phyloP scores from a whole-genome alignment of 2,888 invertebrate species.

The Chloroclysta siterata region DNA sequence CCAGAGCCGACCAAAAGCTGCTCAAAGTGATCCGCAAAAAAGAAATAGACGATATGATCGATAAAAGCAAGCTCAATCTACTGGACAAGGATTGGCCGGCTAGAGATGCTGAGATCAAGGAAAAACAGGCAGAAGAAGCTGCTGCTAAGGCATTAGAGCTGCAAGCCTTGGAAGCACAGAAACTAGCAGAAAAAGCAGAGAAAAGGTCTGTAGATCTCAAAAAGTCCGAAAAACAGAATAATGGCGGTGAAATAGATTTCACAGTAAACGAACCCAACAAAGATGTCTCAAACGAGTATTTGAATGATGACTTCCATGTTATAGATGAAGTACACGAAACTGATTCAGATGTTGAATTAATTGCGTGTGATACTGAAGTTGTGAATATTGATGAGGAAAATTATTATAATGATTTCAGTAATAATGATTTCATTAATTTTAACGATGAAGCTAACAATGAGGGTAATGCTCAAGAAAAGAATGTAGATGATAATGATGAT shows the following conservation, averaged over 20 bases:
- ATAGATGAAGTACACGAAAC: constrained; percentile 36
- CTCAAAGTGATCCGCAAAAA: constrained; percentile 12
- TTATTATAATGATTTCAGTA: no score
- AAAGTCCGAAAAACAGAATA: not conserved
- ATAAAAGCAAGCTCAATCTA: constrained; percentile 24
- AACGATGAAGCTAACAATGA: not conserved
- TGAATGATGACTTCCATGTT: constrained; percentile 32
- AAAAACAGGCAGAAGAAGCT: not conserved
- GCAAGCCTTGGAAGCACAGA: constrained; percentile 1
- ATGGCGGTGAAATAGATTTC: not conserved
- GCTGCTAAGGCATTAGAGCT: not conserved
- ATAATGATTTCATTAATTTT: no score
- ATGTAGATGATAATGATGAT: not conserved
- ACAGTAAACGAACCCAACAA: not conserved
- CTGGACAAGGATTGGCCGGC: constrained; percentile 33
- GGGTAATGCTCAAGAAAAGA: not conserved
- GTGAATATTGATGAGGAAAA: constrained; percentile 7
- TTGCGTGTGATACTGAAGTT: not conserved
- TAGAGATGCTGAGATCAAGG: constrained; percentile 14
- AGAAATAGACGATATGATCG: constrained; percentile 18
- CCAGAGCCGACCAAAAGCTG: constrained; percentile 6
- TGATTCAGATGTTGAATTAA: constrained; percentile 28
- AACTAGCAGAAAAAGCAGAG: not conserved
- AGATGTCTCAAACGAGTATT: constrained; percentile 12
- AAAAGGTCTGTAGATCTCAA: not conserved